These are phyloP conservation scores for Cinclus cinclus DNA, from an alignment of 2,113 vertebrate species.

Conservation along the genomic window DNA sequence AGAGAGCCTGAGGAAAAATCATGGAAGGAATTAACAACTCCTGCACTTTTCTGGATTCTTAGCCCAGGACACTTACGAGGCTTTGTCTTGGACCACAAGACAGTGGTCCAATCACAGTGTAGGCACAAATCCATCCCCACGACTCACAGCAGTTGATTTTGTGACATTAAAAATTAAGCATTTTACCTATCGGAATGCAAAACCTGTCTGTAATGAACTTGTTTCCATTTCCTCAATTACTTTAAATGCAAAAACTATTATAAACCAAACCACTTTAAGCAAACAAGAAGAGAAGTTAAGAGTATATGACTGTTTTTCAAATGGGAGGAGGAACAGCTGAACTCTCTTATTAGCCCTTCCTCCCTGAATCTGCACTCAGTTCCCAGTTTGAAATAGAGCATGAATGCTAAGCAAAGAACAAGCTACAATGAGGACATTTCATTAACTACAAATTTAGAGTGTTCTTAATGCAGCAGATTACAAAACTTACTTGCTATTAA, in stretches of 20 bases:
- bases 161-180: neutral
- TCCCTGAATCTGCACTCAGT: neutral
- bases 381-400: neutral
- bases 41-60: neutral
- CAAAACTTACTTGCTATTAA: neutral
- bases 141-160: neutral
- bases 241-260: neutral
- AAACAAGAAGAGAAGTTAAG: neutral
- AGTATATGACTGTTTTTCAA: neutral
- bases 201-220: neutral
- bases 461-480: neutral
- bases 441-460: neutral
- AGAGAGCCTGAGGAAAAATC: conserved; percentile 68
- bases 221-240: neutral
- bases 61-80: neutral
- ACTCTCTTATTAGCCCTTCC: neutral
- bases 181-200: rapidly evolving
- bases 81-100: neutral
- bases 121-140: neutral
- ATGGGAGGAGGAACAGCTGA: neutral
- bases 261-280: neutral
- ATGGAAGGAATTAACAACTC: conserved; percentile 4
- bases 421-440: neutral
- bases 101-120: rapidly evolving
- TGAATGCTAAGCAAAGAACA: neutral